phyloP scores from a whole-genome alignment of 2,888 invertebrate genomes.

The Seira musarum region DNA sequence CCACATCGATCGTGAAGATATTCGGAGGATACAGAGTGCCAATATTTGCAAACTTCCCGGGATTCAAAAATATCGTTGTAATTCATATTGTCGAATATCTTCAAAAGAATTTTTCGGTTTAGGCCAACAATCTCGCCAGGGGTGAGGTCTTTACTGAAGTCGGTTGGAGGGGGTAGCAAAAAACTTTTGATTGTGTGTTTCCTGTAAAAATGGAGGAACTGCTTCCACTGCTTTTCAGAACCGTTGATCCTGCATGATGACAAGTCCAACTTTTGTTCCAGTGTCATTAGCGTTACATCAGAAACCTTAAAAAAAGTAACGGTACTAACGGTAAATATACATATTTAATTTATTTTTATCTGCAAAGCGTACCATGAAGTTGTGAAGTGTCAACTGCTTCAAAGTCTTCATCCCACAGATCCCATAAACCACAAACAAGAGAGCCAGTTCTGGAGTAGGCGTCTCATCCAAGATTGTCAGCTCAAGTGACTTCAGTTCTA shows the following conservation, averaged over 20 bases:
- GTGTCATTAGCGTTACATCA: constrained; percentile 50
- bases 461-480: constrained; percentile 38
- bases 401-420: constrained; percentile 35
- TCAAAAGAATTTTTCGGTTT: constrained; percentile 29
- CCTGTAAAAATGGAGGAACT: constrained; percentile 28
- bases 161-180: constrained; percentile 41
- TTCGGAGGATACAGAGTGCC: constrained; percentile 22
- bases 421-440: constrained; percentile 47
- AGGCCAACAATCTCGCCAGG: background rate
- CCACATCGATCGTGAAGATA: constrained; percentile 42
- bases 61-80: constrained; percentile 27
- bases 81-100: constrained; percentile 38
- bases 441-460: constrained; percentile 32
- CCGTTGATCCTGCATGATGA: constrained; percentile 39
- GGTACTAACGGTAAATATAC: no score
- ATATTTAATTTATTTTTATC: constrained; percentile 2
- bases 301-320: constrained; percentile 48
- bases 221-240: constrained; percentile 35
- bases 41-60: constrained; percentile 40
- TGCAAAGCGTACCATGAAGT: constrained; percentile 41
- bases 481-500: constrained; percentile 46
- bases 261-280: constrained; percentile 30
- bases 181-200: constrained; percentile 51
- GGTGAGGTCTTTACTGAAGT: background rate
- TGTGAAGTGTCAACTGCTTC: constrained; percentile 34